phyloP scores from a whole-genome alignment of 2,113 vertebrate genomes.

The Eclectus roratus region DNA sequence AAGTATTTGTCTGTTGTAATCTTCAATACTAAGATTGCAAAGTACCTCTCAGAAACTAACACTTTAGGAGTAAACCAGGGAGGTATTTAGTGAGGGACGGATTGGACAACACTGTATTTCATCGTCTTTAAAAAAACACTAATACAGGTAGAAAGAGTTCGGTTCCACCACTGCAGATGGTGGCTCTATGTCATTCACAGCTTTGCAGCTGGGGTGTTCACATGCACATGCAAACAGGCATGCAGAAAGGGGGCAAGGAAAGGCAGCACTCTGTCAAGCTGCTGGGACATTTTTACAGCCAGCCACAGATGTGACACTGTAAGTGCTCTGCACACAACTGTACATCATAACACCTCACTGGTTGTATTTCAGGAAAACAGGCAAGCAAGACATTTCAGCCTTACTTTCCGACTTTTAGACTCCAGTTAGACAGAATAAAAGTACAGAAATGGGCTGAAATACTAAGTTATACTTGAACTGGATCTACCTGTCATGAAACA shows the following conservation, averaged over 20 bases:
- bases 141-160: neutral
- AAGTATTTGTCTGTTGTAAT: neutral
- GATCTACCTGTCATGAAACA: neutral
- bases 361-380: neutral
- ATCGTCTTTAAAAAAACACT: neutral
- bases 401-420: neutral
- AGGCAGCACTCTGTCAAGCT: neutral
- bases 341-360: neutral
- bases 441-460: neutral
- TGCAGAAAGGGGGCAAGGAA: neutral
- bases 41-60: neutral
- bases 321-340: neutral
- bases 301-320: neutral
- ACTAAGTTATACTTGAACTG: neutral
- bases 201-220: neutral
- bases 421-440: neutral
- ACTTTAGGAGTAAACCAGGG: neutral
- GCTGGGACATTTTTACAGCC: neutral
- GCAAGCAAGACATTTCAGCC: neutral
- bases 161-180: neutral
- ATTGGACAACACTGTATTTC: neutral
- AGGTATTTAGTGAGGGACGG: neutral
- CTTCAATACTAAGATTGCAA: neutral
- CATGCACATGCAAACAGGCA: fast-evolving
- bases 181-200: fast-evolving